These are phyloP conservation scores for Bufo bufo DNA, from an alignment of 2,113 vertebrate species.

Conservation along the genomic window DNA sequence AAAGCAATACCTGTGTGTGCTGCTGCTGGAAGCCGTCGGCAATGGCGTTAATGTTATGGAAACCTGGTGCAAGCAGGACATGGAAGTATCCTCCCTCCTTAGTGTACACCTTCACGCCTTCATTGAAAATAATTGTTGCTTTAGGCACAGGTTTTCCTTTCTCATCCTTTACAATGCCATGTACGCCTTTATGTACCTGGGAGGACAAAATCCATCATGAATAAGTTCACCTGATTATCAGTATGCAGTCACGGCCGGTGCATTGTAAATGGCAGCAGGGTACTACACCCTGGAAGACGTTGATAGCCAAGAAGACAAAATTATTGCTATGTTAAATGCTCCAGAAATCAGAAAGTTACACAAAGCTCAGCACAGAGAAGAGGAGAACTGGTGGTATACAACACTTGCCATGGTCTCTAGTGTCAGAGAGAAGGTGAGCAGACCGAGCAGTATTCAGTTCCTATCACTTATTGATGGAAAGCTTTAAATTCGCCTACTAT, in stretches of 20 bases:
- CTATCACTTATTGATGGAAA: slow-evolving; percentile 56
- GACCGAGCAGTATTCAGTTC: slow-evolving; percentile 37
- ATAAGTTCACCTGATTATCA: not conserved
- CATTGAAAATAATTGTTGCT: slow-evolving; percentile 85
- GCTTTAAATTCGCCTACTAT: slow-evolving; percentile 37
- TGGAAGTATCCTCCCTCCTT: slow-evolving; percentile 90
- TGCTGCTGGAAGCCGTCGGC: slow-evolving; percentile 92
- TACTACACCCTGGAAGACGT: too few relatives aligned
- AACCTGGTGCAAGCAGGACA: slow-evolving; percentile 87
- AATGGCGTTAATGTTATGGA: slow-evolving; percentile 84
- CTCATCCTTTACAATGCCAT: slow-evolving; percentile 87
- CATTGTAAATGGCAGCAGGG: not conserved
- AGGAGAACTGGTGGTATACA: not conserved
- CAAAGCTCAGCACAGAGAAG: not conserved
- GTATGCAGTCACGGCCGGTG: not conserved
- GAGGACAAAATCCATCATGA: slow-evolving; percentile 49
- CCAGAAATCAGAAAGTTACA: too few relatives aligned
- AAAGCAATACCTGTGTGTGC: slow-evolving; percentile 79
- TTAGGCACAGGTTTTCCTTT: slow-evolving; percentile 87
- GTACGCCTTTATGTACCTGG: slow-evolving; percentile 94
- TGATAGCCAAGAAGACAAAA: not conserved
- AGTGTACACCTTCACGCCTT: slow-evolving; percentile 80
- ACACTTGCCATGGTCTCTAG: not conserved
- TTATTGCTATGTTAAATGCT: too few relatives aligned
- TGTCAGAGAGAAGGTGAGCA: not conserved